Conservation (phyloP, 2,797 vertebrate genomes). For the Salmo trutta region DNA sequence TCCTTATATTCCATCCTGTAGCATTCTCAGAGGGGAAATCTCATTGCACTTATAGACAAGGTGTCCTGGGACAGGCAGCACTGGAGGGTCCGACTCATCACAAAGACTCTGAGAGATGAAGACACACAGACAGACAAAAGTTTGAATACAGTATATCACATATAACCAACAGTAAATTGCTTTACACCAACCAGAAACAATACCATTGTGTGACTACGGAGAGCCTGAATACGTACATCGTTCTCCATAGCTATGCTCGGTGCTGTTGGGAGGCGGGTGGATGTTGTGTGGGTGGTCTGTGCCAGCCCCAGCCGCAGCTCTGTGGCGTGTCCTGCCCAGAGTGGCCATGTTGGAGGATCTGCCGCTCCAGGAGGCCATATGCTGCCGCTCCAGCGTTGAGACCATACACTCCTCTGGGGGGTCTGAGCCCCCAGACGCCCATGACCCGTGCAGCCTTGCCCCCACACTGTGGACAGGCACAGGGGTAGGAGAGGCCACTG, state of each 20-base stretch:
- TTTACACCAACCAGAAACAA: no score
- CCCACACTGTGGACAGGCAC: conserved; percentile 67
- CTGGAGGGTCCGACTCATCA: conserved; percentile 65
- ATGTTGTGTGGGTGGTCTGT: conserved; percentile 82
- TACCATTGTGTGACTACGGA: no score
- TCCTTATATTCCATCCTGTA: conserved; percentile 75
- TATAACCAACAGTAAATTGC: no score
- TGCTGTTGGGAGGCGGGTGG: conserved; percentile 84
- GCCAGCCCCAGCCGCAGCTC: conserved; percentile 75
- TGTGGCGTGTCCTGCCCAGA: conserved; percentile 80
- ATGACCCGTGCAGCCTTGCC: conserved; percentile 71
- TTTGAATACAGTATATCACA: conserved; percentile 12
- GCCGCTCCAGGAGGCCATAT: conserved; percentile 78
- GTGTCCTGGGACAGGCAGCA: conserved; percentile 69
- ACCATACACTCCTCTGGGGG: conserved; percentile 78
- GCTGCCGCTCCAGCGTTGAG: conserved; percentile 76
- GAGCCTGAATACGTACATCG: conserved; percentile 84
- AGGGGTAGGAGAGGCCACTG: conserved; percentile 57
- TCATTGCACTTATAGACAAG: conserved; percentile 86
- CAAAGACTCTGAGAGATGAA: conserved; percentile 67
- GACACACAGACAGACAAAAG: conserved; percentile 20
- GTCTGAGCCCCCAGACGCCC: conserved; percentile 68
- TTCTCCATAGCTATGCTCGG: conserved; percentile 88
- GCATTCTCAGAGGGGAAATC: conserved; percentile 88
- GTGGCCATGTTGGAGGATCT: conserved; percentile 84